phyloP scores from a whole-genome alignment of 2,797 vertebrate species.

The Amazonetta brasiliensis region DNA sequence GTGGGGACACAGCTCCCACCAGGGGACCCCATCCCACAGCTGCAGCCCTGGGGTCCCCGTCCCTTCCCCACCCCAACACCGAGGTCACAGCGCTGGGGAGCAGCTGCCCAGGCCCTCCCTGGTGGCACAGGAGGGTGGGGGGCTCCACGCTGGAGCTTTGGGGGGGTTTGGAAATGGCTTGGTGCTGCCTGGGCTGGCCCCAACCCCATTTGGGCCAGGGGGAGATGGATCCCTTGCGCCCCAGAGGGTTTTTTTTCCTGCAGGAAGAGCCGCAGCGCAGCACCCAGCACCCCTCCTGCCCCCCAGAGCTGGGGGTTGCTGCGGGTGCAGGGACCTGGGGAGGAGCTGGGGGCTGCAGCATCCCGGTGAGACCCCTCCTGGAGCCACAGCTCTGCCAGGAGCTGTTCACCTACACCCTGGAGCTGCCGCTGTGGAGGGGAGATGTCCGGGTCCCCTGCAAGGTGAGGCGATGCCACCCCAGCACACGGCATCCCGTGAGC shows the following conservation, averaged over 20 bases:
- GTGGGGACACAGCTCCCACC: no score
- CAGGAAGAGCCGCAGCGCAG: neutral
- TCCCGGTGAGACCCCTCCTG: neutral
- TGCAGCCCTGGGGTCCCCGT: rapidly evolving
- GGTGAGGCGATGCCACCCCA: neutral
- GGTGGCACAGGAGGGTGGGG: rapidly evolving
- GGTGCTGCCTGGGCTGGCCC: neutral
- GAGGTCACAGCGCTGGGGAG: rapidly evolving
- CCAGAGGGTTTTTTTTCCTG: neutral
- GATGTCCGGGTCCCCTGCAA: conserved; percentile 80
- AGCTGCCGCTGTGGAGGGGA: conserved; percentile 82
- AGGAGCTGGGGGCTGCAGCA: conserved; percentile 66
- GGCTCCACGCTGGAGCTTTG: neutral
- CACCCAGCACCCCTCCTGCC: neutral
- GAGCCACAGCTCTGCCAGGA: conserved; percentile 81
- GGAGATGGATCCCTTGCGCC: neutral
- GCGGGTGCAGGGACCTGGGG: conserved; percentile 81
- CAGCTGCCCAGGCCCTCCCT: neutral
- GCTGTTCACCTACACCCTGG: conserved; percentile 85
- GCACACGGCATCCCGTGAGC: rapidly evolving
- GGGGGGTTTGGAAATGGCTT: rapidly evolving
- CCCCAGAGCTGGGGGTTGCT: neutral
- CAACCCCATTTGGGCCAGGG: no score
- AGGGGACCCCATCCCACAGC: no score
- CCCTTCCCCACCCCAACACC: neutral